Conservation (phyloP, 1,140 invertebrate genomes). For the Drosophila takahashii region DNA sequence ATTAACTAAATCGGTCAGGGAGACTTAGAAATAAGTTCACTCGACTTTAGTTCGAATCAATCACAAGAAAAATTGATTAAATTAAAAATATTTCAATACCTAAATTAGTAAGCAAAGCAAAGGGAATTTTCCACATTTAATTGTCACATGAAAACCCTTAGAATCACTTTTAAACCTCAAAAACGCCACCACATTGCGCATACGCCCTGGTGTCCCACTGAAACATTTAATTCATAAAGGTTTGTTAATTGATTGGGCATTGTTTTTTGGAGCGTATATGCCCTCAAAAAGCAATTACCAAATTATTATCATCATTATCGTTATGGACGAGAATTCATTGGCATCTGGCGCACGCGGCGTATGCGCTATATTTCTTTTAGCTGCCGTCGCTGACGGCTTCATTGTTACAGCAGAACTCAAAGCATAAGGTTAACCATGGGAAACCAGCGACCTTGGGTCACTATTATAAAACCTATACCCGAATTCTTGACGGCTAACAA, state of each 20-base stretch:
- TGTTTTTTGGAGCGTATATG: constrained; percentile 15
- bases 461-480: constrained; percentile 39
- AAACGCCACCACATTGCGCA: constrained; percentile 12
- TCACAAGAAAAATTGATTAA: not conserved
- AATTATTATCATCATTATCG: constrained; percentile 53
- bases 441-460: constrained; percentile 40
- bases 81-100: not conserved
- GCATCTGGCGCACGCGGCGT: constrained; percentile 30
- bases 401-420: constrained; percentile 26
- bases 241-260: constrained; percentile 42
- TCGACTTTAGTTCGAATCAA: not conserved
- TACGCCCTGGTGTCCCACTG: constrained; percentile 25
- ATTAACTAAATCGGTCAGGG: constrained; percentile 25
- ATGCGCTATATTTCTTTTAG: constrained; percentile 28
- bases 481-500: constrained; percentile 35
- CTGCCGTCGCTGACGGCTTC: constrained; percentile 6
- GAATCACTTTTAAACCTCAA: not conserved
- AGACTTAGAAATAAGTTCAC: constrained; percentile 1
- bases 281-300: constrained; percentile 42
- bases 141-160: not conserved
- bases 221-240: constrained; percentile 36
- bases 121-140: not conserved
- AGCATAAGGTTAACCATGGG: constrained; percentile 35
- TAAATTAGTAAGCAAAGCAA: not conserved
- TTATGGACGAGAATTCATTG: constrained; percentile 14